phyloP scores from a whole-genome alignment of 2,888 invertebrate genomes.

The Pyralis farinalis region DNA sequence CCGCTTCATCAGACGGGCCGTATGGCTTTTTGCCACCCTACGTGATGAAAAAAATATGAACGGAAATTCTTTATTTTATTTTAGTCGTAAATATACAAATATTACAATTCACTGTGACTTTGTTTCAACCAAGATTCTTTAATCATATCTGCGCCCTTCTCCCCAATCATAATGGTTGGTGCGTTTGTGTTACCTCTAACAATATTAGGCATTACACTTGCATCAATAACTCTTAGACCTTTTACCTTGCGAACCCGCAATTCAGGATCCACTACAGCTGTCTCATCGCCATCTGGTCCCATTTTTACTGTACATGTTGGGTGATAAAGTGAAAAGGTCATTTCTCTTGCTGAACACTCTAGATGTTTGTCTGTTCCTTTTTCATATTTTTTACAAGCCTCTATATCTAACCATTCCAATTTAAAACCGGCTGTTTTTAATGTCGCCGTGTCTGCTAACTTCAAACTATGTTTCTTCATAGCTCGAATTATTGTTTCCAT shows the following conservation, averaged over 20 bases:
- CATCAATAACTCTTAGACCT: conserved; percentile 82
- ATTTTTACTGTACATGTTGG: conserved; percentile 84
- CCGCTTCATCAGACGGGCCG: too few relatives aligned
- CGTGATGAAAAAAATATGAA: too few relatives aligned
- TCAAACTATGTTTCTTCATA: conserved; percentile 35
- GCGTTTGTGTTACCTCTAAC: conserved; percentile 83
- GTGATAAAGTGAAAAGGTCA: conserved; percentile 83
- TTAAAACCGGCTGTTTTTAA: conserved; percentile 42
- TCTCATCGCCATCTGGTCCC: conserved; percentile 70
- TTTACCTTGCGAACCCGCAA: conserved; percentile 75
- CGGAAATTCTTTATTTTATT: too few relatives aligned
- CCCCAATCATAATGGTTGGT: conserved; percentile 83
- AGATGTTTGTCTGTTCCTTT: conserved; percentile 39
- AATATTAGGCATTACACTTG: conserved; percentile 84
- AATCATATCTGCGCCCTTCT: conserved; percentile 84
- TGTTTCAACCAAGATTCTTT: conserved; percentile 71
- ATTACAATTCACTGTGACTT: conserved; percentile 41
- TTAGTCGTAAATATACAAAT: too few relatives aligned
- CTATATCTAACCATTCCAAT: conserved; percentile 46
- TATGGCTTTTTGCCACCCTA: too few relatives aligned
- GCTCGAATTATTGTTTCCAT: conserved; percentile 42
- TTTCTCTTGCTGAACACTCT: conserved; percentile 42
- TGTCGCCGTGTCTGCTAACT: conserved; percentile 39
- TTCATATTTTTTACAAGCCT: conserved; percentile 40
- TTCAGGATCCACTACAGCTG: conserved; percentile 79